Evolutionary conservation across 2,888 invertebrate genomes (phyloP), one percentile per base, ranked within the genome.

Genomic region (Theristus sp.): DNA sequence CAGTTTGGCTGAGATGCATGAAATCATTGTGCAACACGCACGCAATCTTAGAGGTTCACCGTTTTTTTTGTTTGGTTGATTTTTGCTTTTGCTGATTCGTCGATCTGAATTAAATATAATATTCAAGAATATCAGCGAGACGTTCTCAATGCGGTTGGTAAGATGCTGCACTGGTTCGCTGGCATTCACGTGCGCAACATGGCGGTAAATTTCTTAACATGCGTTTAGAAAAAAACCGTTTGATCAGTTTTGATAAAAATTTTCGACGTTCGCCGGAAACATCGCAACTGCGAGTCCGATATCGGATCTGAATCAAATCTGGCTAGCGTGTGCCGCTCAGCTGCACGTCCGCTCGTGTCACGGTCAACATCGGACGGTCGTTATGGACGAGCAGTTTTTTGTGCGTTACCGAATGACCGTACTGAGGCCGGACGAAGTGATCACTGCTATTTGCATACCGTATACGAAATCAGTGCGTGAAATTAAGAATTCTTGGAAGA

Each of bases 221-320:
- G n/a, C n/a, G n/a, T n/a, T n/a, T n/a, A n/a, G n/a, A n/a, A n/a
- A n/a, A n/a, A n/a, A n/a, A n/a, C n/a, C n/a, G n/a, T n/a, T n/a
- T n/a, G n/a, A n/a, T n/a, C n/a, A n/a, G n/a, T n/a, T n/a, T n/a
- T n/a, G n/a, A n/a, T n/a, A n/a, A n/a, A n/a, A n/a, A n/a, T n/a
- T 38, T 28, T 70, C 82, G 82, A 84, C 87, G 22, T 77, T 94
- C 30, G 89, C 86, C 38, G 93, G 94, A 29, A 93, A 94, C 75
- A 86, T 94, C 64, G 84, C 91, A 79, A 91, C 91, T 0, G 87
- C 88, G 24, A 93, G 91, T 76, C 93, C 94, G 0, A 93, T 94
- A 73, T 91, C 93, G 0, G 94, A 96, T 77, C 80, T 94, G 71
- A 89, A 89, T 76, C 93, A 93, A 0, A 83, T 94, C 66, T 81